A percentile compares a stretch with the other conserved stretches of the same genome.
These are phyloP conservation scores for Phalacrocorax brasilianus DNA, from an alignment of 2,113 vertebrate species.

Conservation along the genomic window DNA sequence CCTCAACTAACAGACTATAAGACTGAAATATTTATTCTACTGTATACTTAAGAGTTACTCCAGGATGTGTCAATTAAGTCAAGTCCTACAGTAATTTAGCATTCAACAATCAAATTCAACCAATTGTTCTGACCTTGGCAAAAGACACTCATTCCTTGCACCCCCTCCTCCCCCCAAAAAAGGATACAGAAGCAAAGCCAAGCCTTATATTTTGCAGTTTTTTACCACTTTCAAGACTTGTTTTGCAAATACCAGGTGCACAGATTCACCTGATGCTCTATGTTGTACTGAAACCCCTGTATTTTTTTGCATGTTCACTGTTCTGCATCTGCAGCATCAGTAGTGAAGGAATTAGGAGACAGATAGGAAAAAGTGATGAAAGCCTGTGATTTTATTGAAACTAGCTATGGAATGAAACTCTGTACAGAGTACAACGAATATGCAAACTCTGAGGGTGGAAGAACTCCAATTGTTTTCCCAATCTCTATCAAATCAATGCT, in stretches of 20 bases:
- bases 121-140: background rate
- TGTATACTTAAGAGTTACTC: background rate
- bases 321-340: background rate
- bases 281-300: background rate
- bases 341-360: background rate
- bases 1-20: background rate
- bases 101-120: background rate
- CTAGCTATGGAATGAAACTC: background rate
- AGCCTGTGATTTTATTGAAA: background rate
- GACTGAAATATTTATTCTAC: background rate
- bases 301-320: background rate
- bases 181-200: background rate
- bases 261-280: background rate
- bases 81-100: background rate
- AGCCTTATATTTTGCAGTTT: background rate
- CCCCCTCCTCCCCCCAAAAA: rapidly evolving
- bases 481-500: background rate
- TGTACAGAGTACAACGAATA: background rate
- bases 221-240: background rate
- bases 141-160: background rate
- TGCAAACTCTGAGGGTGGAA: background rate
- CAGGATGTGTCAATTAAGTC: background rate
- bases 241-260: background rate
- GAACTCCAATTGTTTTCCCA: background rate
- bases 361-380: background rate